phyloP scores from a whole-genome alignment of 1,140 invertebrate genomes.

The Drosophila biarmipes region DNA sequence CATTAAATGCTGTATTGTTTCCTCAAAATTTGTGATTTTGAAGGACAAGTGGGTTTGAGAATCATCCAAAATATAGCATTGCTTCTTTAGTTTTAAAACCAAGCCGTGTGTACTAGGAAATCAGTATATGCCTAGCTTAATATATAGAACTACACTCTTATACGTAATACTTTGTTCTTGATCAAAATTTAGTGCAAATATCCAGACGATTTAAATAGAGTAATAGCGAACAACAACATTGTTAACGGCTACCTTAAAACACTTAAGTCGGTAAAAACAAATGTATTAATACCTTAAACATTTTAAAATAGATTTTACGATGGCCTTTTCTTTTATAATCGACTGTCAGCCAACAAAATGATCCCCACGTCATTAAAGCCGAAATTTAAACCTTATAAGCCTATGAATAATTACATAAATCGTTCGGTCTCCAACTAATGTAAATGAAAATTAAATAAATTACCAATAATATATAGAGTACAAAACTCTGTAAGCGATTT shows the following conservation, averaged over 20 bases:
- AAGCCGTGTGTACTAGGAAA: slow-evolving; percentile 6
- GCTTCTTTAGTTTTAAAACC: slow-evolving; percentile 1
- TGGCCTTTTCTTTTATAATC: slow-evolving; percentile 49
- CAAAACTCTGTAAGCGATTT: background rate
- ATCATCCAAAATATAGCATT: background rate
- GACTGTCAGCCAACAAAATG: slow-evolving; percentile 51
- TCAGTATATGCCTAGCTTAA: slow-evolving; percentile 6
- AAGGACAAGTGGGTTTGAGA: background rate
- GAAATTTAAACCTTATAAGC: slow-evolving; percentile 45
- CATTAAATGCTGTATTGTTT: background rate
- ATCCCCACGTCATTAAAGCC: slow-evolving; percentile 29
- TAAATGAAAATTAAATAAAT: slow-evolving; percentile 53
- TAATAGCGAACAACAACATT: slow-evolving; percentile 5
- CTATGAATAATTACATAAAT: slow-evolving; percentile 47
- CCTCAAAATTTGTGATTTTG: background rate
- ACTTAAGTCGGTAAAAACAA: slow-evolving; percentile 21
- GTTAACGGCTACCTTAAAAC: slow-evolving; percentile 19
- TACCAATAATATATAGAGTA: slow-evolving; percentile 49
- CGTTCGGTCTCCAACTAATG: slow-evolving; percentile 51
- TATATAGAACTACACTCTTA: slow-evolving; percentile 4
- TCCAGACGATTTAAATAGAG: slow-evolving; percentile 8
- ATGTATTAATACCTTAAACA: slow-evolving; percentile 28
- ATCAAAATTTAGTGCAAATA: slow-evolving; percentile 35
- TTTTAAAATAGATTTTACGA: slow-evolving; percentile 48
- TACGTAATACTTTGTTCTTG: slow-evolving; percentile 37